Evolutionary conservation across 2,888 invertebrate species (phyloP).

Genomic region (Cecidostiba fungosa): DNA sequence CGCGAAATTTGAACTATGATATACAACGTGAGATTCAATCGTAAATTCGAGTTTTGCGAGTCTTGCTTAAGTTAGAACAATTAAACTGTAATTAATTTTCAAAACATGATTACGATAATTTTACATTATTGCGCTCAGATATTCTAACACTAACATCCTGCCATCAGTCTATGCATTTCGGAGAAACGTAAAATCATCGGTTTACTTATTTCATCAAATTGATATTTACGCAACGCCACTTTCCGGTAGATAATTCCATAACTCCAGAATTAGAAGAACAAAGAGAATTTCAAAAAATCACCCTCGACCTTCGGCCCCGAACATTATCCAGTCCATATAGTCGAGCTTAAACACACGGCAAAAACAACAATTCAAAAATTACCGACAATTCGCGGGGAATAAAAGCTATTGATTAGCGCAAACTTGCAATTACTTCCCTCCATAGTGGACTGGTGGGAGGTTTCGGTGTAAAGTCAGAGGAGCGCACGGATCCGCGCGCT

Average conservation of each 20-base stretch:
- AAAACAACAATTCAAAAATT: background rate
- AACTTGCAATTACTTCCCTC: background rate
- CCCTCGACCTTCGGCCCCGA: background rate
- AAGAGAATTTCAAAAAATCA: background rate
- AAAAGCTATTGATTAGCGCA: background rate
- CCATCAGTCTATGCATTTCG: background rate
- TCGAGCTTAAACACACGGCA: background rate
- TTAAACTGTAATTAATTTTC: too few relatives aligned
- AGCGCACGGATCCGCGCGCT: background rate
- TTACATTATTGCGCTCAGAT: too few relatives aligned
- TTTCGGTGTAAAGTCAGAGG: background rate
- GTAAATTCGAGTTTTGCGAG: too few relatives aligned
- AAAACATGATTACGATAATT: too few relatives aligned
- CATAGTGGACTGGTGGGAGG: background rate
- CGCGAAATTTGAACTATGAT: slow-evolving; percentile 9
- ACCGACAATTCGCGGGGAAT: background rate
- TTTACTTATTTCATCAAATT: background rate
- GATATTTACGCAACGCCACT: background rate
- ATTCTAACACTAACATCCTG: too few relatives aligned
- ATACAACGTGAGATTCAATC: background rate
- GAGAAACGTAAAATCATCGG: background rate
- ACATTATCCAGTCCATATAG: background rate
- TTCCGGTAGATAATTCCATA: background rate
- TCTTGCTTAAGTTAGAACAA: too few relatives aligned
- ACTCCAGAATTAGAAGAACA: background rate